Conservation (phyloP, 2,113 vertebrate genomes). For the Zootoca vivipara region DNA sequence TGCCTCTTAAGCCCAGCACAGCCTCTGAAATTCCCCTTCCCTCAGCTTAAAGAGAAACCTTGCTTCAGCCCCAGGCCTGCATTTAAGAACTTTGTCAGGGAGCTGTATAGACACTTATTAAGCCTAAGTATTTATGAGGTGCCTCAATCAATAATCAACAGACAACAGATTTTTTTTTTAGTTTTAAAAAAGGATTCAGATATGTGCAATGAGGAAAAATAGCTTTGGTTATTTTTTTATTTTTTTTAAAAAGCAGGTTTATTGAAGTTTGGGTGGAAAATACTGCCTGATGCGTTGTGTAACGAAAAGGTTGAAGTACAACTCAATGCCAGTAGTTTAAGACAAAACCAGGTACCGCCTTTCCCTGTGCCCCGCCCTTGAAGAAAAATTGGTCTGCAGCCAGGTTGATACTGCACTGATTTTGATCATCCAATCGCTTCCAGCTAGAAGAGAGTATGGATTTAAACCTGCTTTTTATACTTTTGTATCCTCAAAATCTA, state of each 20-base stretch:
- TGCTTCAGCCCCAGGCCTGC: neutral
- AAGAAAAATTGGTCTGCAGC: neutral
- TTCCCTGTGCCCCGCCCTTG: fast-evolving
- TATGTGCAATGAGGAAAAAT: neutral
- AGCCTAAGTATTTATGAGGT: neutral
- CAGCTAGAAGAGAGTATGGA: neutral
- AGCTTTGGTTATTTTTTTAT: neutral
- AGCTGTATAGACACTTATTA: neutral
- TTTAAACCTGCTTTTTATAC: neutral
- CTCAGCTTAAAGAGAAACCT: neutral
- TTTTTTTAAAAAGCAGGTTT: neutral
- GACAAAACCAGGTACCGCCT: neutral
- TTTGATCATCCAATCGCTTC: neutral
- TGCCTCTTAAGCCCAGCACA: neutral
- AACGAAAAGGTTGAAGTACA: neutral
- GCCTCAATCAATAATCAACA: neutral
- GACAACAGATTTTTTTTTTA: neutral
- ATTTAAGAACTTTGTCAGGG: neutral
- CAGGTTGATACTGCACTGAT: neutral
- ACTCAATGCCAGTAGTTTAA: fast-evolving
- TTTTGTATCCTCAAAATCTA: neutral
- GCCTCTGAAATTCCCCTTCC: neutral
- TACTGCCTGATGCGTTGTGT: neutral
- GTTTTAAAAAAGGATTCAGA: no score
- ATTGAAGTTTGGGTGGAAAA: neutral